Percentiles rank a stretch among this genome's conserved stretches.
Conservation (phyloP, 2,797 vertebrate genomes). For the Pseudochirops corinnae region DNA sequence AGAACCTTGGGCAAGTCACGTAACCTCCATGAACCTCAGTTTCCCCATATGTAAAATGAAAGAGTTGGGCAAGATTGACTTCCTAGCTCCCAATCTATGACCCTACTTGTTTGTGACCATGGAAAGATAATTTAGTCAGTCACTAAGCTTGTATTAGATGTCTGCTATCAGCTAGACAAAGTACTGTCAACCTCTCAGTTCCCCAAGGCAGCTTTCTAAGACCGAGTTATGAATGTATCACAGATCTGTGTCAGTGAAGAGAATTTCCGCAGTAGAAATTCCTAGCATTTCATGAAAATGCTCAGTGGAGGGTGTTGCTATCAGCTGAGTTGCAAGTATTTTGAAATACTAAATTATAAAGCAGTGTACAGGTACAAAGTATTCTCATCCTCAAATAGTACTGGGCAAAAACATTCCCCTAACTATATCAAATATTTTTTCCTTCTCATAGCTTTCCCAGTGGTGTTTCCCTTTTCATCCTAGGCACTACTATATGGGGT, state of each 20-base stretch:
- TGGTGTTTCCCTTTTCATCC: background rate
- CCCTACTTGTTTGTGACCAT: background rate
- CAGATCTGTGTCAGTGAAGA: background rate
- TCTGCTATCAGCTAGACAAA: background rate
- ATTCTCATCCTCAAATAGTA: constrained; percentile 15
- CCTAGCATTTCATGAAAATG: background rate
- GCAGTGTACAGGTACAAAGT: background rate
- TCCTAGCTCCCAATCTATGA: background rate
- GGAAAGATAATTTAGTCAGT: background rate
- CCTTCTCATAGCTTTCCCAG: background rate
- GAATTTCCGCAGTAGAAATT: background rate
- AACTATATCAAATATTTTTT: background rate
- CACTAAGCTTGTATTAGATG: background rate
- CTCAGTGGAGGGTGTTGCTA: background rate
- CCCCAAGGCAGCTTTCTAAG: background rate
- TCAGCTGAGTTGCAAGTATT: background rate
- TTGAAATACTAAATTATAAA: background rate
- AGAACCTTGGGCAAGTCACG: background rate
- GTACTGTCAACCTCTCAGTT: background rate
- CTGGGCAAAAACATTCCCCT: constrained; percentile 8
- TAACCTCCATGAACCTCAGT: background rate
- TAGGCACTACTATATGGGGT: background rate
- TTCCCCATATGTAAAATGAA: background rate
- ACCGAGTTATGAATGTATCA: background rate
- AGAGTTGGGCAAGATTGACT: background rate